Percentiles rank a stretch among this genome's conserved stretches.
Conservation (phyloP, 2,888 invertebrate species). For the Polietes domitor region DNA sequence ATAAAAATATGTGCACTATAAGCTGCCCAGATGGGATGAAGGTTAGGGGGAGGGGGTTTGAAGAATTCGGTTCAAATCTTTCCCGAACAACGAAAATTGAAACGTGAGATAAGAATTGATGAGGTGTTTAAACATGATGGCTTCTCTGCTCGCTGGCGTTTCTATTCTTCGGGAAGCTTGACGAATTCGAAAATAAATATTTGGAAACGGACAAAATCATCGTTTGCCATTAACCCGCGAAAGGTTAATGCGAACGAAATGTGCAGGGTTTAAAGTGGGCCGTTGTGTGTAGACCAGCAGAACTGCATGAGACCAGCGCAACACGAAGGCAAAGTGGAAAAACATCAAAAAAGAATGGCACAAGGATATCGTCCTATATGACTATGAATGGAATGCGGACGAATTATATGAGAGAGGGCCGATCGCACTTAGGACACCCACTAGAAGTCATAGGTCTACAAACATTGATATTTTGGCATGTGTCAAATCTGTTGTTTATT, state of each 20-base stretch:
- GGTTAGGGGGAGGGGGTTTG: too few relatives aligned
- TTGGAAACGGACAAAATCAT: constrained; percentile 31
- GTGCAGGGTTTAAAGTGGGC: not conserved
- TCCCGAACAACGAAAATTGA: constrained; percentile 21
- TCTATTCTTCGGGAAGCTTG: constrained; percentile 53
- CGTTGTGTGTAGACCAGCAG: too few relatives aligned
- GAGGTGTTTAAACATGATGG: constrained; percentile 62
- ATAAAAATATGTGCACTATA: not conserved
- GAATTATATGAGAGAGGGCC: too few relatives aligned
- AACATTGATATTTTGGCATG: too few relatives aligned
- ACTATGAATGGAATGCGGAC: too few relatives aligned
- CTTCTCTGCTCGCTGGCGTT: not conserved
- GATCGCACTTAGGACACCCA: too few relatives aligned
- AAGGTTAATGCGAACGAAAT: constrained; percentile 7
- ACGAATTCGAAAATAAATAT: constrained; percentile 64
- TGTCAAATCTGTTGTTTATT: too few relatives aligned
- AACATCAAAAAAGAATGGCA: too few relatives aligned
- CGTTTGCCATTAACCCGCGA: not conserved
- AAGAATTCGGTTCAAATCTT: constrained; percentile 11
- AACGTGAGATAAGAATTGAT: constrained; percentile 64
- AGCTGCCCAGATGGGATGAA: not conserved
- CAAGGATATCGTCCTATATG: too few relatives aligned
- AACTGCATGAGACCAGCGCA: too few relatives aligned
- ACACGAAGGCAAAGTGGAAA: too few relatives aligned
- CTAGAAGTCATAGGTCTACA: too few relatives aligned